A percentile compares a stretch with the other conserved stretches of the same genome.
These are phyloP conservation scores for Ceyx margarethae DNA, from an alignment of 2,113 vertebrate genomes.

Conservation along the genomic window DNA sequence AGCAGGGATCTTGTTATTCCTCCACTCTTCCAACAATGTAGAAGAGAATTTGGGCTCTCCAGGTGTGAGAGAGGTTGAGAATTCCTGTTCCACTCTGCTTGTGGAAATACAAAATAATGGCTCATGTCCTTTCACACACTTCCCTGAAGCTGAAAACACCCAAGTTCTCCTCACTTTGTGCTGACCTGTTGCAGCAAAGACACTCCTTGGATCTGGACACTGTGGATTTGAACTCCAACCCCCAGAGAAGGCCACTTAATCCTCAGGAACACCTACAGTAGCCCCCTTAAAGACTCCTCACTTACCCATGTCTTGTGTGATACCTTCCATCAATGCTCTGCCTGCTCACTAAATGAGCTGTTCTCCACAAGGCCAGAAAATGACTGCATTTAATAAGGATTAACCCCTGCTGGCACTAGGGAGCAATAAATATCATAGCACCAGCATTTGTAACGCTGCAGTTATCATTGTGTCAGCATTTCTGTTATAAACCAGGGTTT, in stretches of 20 bases:
- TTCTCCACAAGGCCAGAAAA: slow-evolving; percentile 63
- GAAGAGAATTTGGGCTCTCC: neutral
- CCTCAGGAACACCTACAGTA: slow-evolving; percentile 23
- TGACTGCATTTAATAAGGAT: slow-evolving; percentile 71
- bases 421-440: slow-evolving; percentile 73
- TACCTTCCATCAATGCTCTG: slow-evolving; percentile 31
- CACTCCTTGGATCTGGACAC: neutral
- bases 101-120: neutral
- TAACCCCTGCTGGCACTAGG: slow-evolving; percentile 70
- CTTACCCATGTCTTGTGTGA: neutral
- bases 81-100: neutral
- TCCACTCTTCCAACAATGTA: neutral
- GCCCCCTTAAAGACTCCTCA: neutral
- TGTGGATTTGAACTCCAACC: neutral
- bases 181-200: neutral
- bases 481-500: slow-evolving; percentile 77
- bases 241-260: slow-evolving; percentile 11
- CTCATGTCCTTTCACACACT: neutral
- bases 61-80: neutral
- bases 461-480: slow-evolving; percentile 75
- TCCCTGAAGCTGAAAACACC: neutral
- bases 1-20: neutral
- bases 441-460: slow-evolving; percentile 63
- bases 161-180: neutral
- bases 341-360: slow-evolving; percentile 42